A percentile compares a stretch with the other conserved stretches of the same genome.
Conservation (phyloP, 2,888 invertebrate genomes). For the Dicroscelio sp. region DNA sequence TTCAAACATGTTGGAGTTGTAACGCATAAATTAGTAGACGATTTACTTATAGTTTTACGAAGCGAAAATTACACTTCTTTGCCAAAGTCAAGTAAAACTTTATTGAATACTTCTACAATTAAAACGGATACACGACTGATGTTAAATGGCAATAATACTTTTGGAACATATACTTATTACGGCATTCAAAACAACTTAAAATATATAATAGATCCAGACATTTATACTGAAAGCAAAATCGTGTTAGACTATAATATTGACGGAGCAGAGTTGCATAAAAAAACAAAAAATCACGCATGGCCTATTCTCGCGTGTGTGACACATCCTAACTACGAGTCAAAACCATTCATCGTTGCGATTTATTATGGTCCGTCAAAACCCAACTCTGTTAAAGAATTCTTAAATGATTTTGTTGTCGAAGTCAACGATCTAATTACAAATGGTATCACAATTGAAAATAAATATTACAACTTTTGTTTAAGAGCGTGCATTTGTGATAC, state of each 20-base stretch:
- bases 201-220: neutral
- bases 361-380: constrained; percentile 38
- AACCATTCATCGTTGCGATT: constrained; percentile 3
- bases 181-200: constrained; percentile 6
- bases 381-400: neutral
- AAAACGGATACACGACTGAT: neutral
- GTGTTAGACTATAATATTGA: neutral
- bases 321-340: neutral
- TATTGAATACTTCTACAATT: neutral
- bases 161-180: constrained; percentile 28
- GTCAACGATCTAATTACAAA: constrained; percentile 13
- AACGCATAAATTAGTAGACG: neutral
- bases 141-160: neutral
- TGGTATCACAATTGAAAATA: neutral
- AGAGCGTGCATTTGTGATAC: constrained; percentile 12
- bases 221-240: neutral
- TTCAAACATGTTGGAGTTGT: neutral
- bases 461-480: neutral
- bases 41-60: constrained; percentile 14
- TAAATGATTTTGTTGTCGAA: constrained; percentile 17
- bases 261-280: neutral
- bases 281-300: constrained; percentile 23
- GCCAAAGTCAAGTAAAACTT: neutral
- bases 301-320: constrained; percentile 4
- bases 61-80: neutral